Evolutionary conservation across 2,113 vertebrate genomes (phyloP), one percentile per base, ranked within the genome.

Genomic region (Eptatretus burgeri): DNA sequence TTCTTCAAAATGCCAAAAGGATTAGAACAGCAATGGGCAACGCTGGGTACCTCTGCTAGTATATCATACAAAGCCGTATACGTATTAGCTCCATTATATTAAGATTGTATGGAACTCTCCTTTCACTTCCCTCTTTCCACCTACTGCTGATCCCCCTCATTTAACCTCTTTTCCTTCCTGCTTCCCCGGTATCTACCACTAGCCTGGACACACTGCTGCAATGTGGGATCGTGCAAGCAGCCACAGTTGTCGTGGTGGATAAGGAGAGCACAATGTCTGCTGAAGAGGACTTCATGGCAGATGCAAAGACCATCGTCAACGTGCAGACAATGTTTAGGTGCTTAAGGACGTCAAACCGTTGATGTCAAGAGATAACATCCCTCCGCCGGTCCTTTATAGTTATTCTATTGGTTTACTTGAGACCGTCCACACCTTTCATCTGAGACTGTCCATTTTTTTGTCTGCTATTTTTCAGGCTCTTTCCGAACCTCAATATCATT

Each of bases 191-290:
- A 64, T 60, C 67, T 20, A 19, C 27, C 64, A 74, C 70, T 79
- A 95, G 89, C 71, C 75, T 96, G 78, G 89, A 96, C 78, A 87
- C 89, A 69, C 75, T 96, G 70, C 67, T 96, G 64, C 83, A 81
- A 75, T 94, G 86, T 71, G 89, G 89, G 2, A 81, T 96, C 68
- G 93, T 85, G 68, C 94, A 93, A 66, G 88, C 89, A 49, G 89
- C 88, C 74, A 89, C 93, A 67, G 75, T 96, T 81, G 89, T 96
- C 68, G 89, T 94, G 3, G 89, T 96, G 67, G 89, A 96, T 72
- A 96, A 96, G 65, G 89, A 96, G 71, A 96, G 89, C 68, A 96
- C 89, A 14, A 93, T 96, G 89, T 91, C 87, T 51, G 89, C 89
- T 0, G 84, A 96, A 67, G 89, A 96, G 66, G 89, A 96, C 74